These are phyloP conservation scores for Latrodectus geometricus DNA, from an alignment of 1,140 invertebrate genomes.

Conservation along the genomic window DNA sequence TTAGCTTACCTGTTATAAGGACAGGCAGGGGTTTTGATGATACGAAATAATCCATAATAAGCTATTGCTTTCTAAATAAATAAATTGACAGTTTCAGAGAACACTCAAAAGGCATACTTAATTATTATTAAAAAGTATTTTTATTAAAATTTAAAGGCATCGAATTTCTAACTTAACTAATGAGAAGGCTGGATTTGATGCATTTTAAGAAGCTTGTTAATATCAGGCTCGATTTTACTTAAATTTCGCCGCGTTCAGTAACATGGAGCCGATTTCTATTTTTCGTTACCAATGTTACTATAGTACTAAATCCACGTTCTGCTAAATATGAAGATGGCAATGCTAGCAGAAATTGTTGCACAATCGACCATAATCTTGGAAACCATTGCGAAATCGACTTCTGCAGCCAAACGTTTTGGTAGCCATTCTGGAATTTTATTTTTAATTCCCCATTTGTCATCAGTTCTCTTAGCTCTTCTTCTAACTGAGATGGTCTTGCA, in stretches of 20 bases:
- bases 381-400: conserved; percentile 49
- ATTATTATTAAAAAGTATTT: too few species aligned
- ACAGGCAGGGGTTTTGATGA: too few species aligned
- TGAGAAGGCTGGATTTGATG: conserved; percentile 30
- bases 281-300: conserved; percentile 41
- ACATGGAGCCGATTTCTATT: conserved; percentile 52
- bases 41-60: too few species aligned
- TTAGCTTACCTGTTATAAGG: too few species aligned
- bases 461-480: conserved; percentile 31
- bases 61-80: too few species aligned
- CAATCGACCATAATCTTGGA: conserved; percentile 46
- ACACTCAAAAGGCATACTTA: too few species aligned
- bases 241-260: conserved; percentile 23
- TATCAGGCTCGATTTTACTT: conserved; percentile 39
- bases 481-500: conserved; percentile 2
- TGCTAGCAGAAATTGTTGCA: conserved; percentile 58
- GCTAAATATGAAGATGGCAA: conserved; percentile 62
- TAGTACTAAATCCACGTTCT: conserved; percentile 56
- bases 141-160: too few species aligned
- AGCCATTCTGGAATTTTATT: conserved; percentile 59
- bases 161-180: not conserved
- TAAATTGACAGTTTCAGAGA: too few species aligned
- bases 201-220: conserved; percentile 27
- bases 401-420: conserved; percentile 62
- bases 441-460: conserved; percentile 48